Evolutionary conservation across 2,888 invertebrate genomes (phyloP), one percentile per base, ranked within the genome.

Genomic region (Sphaerophoria rueppellii): DNA sequence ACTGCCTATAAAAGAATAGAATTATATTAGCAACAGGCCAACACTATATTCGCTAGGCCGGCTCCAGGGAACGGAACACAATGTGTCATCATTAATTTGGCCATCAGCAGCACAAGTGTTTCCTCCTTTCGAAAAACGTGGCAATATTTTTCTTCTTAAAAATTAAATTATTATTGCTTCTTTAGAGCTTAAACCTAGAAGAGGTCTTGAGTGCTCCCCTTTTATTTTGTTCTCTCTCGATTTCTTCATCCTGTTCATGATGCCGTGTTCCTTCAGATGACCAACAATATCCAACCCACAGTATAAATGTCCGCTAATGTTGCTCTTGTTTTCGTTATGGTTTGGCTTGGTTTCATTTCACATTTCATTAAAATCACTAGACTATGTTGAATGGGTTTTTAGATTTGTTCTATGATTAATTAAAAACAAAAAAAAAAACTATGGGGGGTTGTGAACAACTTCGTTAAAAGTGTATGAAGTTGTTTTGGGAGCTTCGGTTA

Each of bases 301-400:
- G 24, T 60, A 55, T 61, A 46, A 37, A 46, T 37, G n/a, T 58
- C 32, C 24, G n/a, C n/a, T 48, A 24, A 24, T 24, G 24, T 48
- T 12, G 34, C 4, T 34, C 34, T 55, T 0, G 2, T 2, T 11
- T 71, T 57, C 34, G 70, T 24, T n/a, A 43, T 63, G 35, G 60
- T 24, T 70, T 70, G 61, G 74, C 60, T 61, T 57, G 73, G 52
- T 80, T 85, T 73, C 72, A 73, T 80, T 81, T 85, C 76, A 81
- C 76, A 81, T 85, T 81, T 81, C 76, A 85, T 80, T 80, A 83
- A 80, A 85, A 81, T 76, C 85, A 85, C 85, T 81, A 85, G 85
- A 85, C 85, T 85, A 85, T 81, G 81, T 67, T 81, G 81, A 81
- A 77, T 85, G 85, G 81, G 58, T 76, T 77, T 81, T 69, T 69